Percentiles rank a stretch among this genome's conserved stretches.
phyloP scores from a whole-genome alignment of 35 echinoderm and acorn worm genomes.

The Patiria miniata region DNA sequence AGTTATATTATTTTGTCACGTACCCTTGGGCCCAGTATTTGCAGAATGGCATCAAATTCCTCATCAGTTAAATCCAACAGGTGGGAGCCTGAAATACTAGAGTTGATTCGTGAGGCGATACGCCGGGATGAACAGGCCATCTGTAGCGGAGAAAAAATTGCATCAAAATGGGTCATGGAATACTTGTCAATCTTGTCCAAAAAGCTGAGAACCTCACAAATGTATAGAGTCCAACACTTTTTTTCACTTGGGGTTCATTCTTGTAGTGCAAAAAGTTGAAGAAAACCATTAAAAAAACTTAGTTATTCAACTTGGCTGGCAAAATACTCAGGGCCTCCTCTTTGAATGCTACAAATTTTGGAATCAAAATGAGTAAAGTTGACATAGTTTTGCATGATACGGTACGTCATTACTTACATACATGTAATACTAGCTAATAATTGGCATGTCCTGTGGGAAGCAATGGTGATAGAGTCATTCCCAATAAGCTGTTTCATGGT shows the following conservation, averaged over 20 bases:
- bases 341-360: neutral
- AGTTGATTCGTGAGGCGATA: neutral
- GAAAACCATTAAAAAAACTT: neutral
- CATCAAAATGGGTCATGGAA: neutral
- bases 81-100: neutral
- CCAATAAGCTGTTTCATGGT: too few relatives aligned
- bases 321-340: too few relatives aligned
- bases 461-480: too few relatives aligned
- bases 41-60: constrained; percentile 35
- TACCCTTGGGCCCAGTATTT: constrained; percentile 20
- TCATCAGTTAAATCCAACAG: constrained; percentile 16
- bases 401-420: too few relatives aligned
- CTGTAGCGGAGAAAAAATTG: neutral
- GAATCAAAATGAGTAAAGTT: too few relatives aligned
- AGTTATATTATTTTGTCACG: neutral
- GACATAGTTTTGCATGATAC: too few relatives aligned
- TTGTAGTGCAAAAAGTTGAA: neutral
- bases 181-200: neutral
- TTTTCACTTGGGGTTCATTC: too few relatives aligned
- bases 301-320: neutral
- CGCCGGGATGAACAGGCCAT: neutral
- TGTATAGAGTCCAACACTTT: neutral
- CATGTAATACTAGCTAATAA: too few relatives aligned
- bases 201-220: neutral
- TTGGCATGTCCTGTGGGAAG: too few relatives aligned